Percentiles rank a stretch among this genome's conserved stretches.
Evolutionary conservation across 2,113 vertebrate species (phyloP).

Genomic region (Zosterops pallidus): DNA sequence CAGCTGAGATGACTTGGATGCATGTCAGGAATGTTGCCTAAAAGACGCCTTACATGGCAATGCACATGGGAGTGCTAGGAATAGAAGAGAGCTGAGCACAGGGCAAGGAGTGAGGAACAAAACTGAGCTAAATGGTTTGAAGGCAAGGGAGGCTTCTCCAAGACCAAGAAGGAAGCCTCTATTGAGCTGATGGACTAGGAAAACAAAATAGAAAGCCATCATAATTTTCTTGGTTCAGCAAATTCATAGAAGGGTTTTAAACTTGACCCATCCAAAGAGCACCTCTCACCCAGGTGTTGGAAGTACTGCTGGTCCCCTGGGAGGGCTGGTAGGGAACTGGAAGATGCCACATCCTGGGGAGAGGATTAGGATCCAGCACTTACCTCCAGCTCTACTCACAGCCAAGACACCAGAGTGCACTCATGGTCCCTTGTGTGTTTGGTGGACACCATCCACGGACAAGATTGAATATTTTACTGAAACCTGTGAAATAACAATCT

Average conservation of each 20-base stretch:
- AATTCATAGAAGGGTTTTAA: neutral
- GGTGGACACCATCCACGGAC: neutral
- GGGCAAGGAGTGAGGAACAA: neutral
- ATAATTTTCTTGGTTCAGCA: neutral
- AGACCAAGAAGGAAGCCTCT: neutral
- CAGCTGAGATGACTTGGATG: constrained; percentile 4
- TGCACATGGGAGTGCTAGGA: neutral
- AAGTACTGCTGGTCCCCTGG: neutral
- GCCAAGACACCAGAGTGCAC: neutral
- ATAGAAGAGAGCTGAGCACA: neutral
- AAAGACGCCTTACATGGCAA: neutral
- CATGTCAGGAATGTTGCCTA: neutral
- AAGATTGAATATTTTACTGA: neutral
- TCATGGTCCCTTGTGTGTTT: neutral
- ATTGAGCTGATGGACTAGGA: neutral
- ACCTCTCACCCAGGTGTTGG: rapidly evolving
- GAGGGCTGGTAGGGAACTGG: neutral
- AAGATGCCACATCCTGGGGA: neutral
- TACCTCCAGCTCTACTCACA: neutral
- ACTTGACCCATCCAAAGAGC: neutral
- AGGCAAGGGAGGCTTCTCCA: neutral
- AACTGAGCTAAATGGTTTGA: neutral
- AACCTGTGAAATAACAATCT: neutral
- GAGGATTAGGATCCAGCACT: neutral
- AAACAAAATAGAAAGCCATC: neutral